Percentiles rank a stretch among this genome's conserved stretches.
Evolutionary conservation across 2,888 invertebrate species (phyloP).

Genomic region (Nineta flava): DNA sequence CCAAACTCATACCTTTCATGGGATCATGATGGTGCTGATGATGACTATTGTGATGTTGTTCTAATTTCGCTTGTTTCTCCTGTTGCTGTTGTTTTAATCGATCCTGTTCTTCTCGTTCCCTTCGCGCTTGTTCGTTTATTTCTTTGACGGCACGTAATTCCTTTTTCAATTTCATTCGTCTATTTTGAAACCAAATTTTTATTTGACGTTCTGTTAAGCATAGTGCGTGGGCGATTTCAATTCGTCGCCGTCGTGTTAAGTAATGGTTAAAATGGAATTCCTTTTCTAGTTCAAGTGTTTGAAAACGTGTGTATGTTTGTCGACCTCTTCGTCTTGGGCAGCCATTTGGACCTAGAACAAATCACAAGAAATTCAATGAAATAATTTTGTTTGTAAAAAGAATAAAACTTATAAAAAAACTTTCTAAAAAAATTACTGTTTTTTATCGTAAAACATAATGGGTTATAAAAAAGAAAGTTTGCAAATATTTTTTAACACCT

Average conservation of each 20-base stretch:
- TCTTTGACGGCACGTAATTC: constrained; percentile 88
- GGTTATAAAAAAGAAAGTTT: neutral
- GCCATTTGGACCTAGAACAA: constrained; percentile 79
- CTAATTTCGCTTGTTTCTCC: constrained; percentile 69
- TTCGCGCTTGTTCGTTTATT: constrained; percentile 84
- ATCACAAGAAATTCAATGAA: neutral
- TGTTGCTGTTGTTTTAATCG: constrained; percentile 82
- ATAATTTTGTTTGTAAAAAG: neutral
- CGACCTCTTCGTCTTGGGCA: constrained; percentile 87
- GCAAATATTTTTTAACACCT: neutral
- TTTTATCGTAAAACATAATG: neutral
- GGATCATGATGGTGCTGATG: constrained; percentile 47
- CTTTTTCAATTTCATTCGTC: constrained; percentile 93
- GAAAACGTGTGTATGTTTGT: constrained; percentile 96
- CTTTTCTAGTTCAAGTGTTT: constrained; percentile 94
- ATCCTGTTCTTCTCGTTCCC: constrained; percentile 81
- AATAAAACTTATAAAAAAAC: neutral
- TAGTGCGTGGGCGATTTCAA: constrained; percentile 92
- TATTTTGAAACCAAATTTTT: constrained; percentile 94
- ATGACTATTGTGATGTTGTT: constrained; percentile 48
- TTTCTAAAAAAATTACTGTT: neutral
- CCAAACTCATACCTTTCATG: constrained; percentile 50
- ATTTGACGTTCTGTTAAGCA: constrained; percentile 94
- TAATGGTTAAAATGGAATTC: constrained; percentile 98
- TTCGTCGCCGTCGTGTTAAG: constrained; percentile 85